phyloP scores from a whole-genome alignment of 2,888 invertebrate genomes.

The Megaustenia siamemsis region DNA sequence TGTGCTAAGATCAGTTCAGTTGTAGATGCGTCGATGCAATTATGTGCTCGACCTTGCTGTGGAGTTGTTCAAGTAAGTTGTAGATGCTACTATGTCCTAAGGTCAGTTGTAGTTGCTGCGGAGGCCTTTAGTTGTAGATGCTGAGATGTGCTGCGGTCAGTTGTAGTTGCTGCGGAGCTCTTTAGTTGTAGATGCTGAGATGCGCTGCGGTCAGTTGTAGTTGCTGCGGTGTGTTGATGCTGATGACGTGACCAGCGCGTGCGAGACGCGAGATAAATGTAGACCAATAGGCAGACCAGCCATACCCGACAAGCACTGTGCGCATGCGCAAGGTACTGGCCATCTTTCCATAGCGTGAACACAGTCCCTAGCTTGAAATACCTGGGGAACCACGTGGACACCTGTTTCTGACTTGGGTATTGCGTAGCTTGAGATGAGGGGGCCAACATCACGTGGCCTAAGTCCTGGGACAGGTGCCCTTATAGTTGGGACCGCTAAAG shows the following conservation, averaged over 20 bases:
- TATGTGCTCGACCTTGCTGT: no score
- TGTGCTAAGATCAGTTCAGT: no score
- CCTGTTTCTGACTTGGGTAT: conserved; percentile 2
- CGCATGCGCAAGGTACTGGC: conserved; percentile 54
- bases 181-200: no score
- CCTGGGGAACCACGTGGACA: neutral
- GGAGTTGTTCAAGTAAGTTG: no score
- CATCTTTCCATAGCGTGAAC: conserved; percentile 12
- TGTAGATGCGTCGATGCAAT: no score
- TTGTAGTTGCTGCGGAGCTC: no score
- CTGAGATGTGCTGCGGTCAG: no score
- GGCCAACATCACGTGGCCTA: neutral
- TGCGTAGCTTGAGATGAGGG: neutral
- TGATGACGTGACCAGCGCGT: conserved; percentile 38
- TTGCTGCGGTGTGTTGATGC: neutral
- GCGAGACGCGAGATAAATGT: conserved; percentile 53
- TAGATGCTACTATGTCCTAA: no score
- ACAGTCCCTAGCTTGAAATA: conserved; percentile 1
- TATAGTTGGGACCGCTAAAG: conserved; percentile 8
- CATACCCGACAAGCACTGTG: conserved; percentile 51
- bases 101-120: no score
- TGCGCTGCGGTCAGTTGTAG: no score
- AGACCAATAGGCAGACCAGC: conserved; percentile 35
- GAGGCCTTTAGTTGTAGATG: no score
- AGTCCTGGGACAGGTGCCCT: conserved; percentile 8